Evolutionary conservation across 2,888 invertebrate genomes (phyloP).

Genomic region (Luperina testacea): DNA sequence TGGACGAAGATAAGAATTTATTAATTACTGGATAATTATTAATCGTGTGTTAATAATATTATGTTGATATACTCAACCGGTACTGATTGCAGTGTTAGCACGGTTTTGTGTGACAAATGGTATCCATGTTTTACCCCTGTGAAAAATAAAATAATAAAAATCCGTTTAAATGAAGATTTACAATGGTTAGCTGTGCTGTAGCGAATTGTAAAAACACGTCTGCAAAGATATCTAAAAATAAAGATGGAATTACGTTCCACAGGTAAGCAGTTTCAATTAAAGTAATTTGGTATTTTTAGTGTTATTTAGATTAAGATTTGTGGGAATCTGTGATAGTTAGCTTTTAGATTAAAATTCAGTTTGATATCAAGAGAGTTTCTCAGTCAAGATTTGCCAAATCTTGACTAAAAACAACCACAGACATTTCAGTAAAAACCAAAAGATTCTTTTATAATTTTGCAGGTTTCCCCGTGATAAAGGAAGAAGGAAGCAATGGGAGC

Average conservation of each 20-base stretch:
- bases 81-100: not conserved
- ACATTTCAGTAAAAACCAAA: not conserved
- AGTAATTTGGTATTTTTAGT: not conserved
- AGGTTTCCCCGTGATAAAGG: constrained; percentile 81
- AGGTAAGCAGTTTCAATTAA: constrained; percentile 69
- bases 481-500: constrained; percentile 80
- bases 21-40: not conserved
- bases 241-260: constrained; percentile 84
- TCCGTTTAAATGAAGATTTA: constrained; percentile 25
- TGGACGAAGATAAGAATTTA: not conserved
- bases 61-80: not conserved
- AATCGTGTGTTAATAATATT: not conserved
- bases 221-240: constrained; percentile 81
- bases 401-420: not conserved
- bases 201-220: constrained; percentile 81
- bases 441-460: constrained; percentile 9
- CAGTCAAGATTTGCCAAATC: not conserved
- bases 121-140: too few relatives aligned
- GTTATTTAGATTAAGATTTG: not conserved
- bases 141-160: not conserved
- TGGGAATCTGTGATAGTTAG: not conserved
- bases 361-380: not conserved
- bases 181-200: constrained; percentile 84
- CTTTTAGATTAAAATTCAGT: not conserved
- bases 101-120: not conserved